Base-by-base conservation (phyloP, 1,140 invertebrate genomes). In the Melitaea cinxia region DNA sequence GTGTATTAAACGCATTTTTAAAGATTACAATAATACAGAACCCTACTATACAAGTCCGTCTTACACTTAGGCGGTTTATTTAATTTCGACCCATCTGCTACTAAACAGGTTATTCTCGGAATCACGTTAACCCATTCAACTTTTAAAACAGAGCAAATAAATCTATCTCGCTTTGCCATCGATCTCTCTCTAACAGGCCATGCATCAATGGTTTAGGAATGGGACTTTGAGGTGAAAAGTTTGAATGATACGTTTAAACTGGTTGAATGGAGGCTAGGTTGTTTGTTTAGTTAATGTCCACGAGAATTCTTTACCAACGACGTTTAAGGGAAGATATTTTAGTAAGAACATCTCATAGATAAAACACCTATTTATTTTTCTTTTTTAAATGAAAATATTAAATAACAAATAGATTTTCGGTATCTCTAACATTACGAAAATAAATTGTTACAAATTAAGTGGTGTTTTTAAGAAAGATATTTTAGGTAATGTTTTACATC, bases 61-160 rank as follows among this genome's bases (percentile, higher is more conserved):
- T 24, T 19, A 17, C 28, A 45, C 49, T 30, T 58, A n/a, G 21
- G 12, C 33, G 23, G 5, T 47, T 47, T 28, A 28, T 28, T 47
- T 2, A 4, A 14, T 9, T 35, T 58, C 15, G 28, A 45, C 15
- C 53, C 53, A 45, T 55, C 68, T 60, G 56, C 47, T 62, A 68
- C 56, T 47, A 55, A 73, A 68, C 72, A 49, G 55, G 70, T 70
- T 73, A 39, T 59, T 52, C 63, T 65, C 26, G 28, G 63, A 58
- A 65, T 49, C 26, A 45, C 49, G 35, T 21, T 39, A 45, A 37
- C 54, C 57, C 57, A 55, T 73, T 66, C 58, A 68, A 68, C 42
- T 66, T 68, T 66, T 62, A 65, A 70, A 67, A 60, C 39, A 61
- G 45, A 52, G 61, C 70, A 72, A 72, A 72, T 66, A 68, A 58